phyloP scores from a whole-genome alignment of 2,888 invertebrate species.

The Heliconius ismenius region DNA sequence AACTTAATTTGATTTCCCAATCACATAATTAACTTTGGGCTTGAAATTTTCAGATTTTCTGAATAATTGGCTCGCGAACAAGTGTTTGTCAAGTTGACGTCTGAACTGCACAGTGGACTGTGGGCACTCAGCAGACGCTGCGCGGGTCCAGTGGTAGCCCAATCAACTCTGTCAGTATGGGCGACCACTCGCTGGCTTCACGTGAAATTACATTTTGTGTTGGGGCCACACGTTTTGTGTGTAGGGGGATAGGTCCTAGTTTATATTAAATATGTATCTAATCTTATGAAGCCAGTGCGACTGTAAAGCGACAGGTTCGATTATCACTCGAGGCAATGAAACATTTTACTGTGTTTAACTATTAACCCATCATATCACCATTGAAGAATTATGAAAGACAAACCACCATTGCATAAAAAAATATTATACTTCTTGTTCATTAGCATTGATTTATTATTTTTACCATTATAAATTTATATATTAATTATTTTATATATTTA shows the following conservation, averaged over 20 bases:
- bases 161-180: conserved; percentile 32
- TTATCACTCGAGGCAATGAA: too few species aligned
- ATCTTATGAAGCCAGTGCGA: too few species aligned
- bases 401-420: too few species aligned
- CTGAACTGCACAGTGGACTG: neutral
- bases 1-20: conserved; percentile 12
- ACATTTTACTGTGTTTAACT: too few species aligned
- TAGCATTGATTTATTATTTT: neutral
- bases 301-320: too few species aligned
- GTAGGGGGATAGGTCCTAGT: neutral
- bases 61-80: neutral
- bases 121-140: neutral
- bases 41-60: conserved; percentile 9
- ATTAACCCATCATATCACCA: too few species aligned
- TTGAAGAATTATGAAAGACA: too few species aligned
- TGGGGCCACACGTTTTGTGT: conserved; percentile 13
- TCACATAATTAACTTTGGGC: neutral
- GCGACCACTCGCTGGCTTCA: conserved; percentile 27
- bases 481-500: too few species aligned
- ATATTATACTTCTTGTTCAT: too few species aligned
- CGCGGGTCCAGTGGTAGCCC: neutral
- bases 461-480: too few species aligned
- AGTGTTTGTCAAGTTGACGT: conserved; percentile 21
- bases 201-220: conserved; percentile 34
- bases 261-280: neutral